A percentile compares a stretch with the other conserved stretches of the same genome.
Conservation (phyloP, 2,113 vertebrate genomes). For the Caranx ignobilis region DNA sequence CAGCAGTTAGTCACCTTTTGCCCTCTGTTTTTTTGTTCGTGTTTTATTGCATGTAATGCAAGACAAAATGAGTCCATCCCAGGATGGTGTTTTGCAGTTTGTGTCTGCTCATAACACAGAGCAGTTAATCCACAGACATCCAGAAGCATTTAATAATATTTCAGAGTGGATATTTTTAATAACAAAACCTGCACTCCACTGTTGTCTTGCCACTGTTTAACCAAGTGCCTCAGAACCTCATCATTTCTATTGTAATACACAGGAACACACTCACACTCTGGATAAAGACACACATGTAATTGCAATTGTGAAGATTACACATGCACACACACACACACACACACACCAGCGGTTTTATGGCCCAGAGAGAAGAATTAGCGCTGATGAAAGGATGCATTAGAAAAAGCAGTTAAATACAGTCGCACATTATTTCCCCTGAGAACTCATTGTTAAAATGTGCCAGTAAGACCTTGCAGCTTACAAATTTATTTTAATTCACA, state of each 20-base stretch:
- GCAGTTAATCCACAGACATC: conserved; percentile 8
- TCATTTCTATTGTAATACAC: neutral
- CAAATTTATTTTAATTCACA: conserved; percentile 31
- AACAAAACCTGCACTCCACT: conserved; percentile 1
- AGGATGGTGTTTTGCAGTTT: conserved; percentile 25
- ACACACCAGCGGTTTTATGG: conserved; percentile 37
- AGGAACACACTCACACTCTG: neutral
- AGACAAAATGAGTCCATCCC: conserved; percentile 14
- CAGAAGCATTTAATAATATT: conserved; percentile 30
- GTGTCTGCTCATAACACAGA: conserved; percentile 11
- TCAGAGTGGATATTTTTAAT: conserved; percentile 16
- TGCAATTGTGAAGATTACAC: neutral
- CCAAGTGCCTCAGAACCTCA: neutral
- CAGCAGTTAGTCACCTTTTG: neutral
- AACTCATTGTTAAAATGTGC: conserved; percentile 36
- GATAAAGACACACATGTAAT: neutral
- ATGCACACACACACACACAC: neutral
- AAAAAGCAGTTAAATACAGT: conserved; percentile 49
- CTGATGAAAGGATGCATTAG: conserved; percentile 60
- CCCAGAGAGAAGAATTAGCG: conserved; percentile 61
- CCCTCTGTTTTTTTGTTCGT: neutral
- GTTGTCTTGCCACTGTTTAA: conserved; percentile 20
- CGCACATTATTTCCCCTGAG: conserved; percentile 72
- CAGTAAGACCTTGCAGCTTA: conserved; percentile 14
- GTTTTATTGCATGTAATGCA: conserved; percentile 20